Evolutionary conservation across 2,797 vertebrate genomes (phyloP), one percentile per base, ranked within the genome.

Genomic region (Lemur catta): DNA sequence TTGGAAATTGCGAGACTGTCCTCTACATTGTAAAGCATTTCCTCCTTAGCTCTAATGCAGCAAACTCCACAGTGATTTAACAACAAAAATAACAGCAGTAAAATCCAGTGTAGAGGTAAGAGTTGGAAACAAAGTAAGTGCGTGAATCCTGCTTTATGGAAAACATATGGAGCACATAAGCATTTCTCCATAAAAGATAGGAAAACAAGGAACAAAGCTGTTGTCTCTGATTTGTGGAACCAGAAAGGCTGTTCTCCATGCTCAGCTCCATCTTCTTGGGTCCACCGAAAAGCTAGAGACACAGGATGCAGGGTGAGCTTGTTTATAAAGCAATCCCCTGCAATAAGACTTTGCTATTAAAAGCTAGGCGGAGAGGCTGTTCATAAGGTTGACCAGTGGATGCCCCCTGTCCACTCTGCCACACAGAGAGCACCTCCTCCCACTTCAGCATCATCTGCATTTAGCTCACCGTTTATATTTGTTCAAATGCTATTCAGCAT

Each of bases 1-100:
- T 74, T 91, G 92, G 95, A 96, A 93, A 78, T 86, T 84, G 61
- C 84, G 8, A 63, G 48, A 65, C 89, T 6, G 61, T 92, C 74
- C 63, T 93, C 43, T 43, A 92, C 75, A 15, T 69, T 79, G 82
- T 82, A 81, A 95, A 87, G 18, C 30, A 35, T 93, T 95, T 97
- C 91, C 89, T 96, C 38, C 65, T 90, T 88, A 78, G 72, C 8
- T 1, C 28, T 6, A 92, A 92, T 1, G 63, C 87, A 38, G 48
- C 9, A 63, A 69, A 94, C 91, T 84, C 92, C 43, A 4, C 92
- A 10, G 80, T 84, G 81, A 41, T 84, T 97, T 92, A 43, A 95
- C 84, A 97, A 91, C 89, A 48, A 75, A 75, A 57, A 9, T 74
- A 82, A 96, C 93, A 96, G 84, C 87, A 96, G 96, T 46, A 71